Base-by-base conservation (phyloP, 2,888 invertebrate species). In the Cephalotes varians region DNA sequence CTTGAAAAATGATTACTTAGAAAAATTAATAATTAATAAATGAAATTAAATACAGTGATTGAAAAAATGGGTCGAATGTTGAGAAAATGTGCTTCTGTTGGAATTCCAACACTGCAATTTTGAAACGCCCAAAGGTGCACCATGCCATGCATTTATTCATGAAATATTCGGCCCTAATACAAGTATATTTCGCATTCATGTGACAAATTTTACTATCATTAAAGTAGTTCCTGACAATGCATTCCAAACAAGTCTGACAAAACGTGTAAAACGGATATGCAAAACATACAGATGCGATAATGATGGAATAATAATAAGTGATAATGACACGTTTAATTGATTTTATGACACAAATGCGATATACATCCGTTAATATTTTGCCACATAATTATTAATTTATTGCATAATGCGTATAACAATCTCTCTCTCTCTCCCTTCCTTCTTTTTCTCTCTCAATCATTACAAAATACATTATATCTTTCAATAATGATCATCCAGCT, bases 131-230 rank as follows among this genome's bases (percentile, higher is more conserved):
- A 47, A 76, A 37, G 49, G 37, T 51, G 37, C 51, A 49, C 64
- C 12, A 65, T 34, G 34, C 34, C 12, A 74, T 76, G 67, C 76
- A 76, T 76, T 51, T 76, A 76, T 76, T 65, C 76, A 76, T 76
- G 76, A 76, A 65, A 76, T 76, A 76, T 40, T 76, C 76, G 51
- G 28, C n/a, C 28, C 64, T 76, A 49, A 65, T 65, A 76, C 37
- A 67, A 37, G 49, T 65, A 44, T 18, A 65, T 12, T 51, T 49
- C 37, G 65, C 28, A 67, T 76, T 76, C 49, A 49, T 76, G 37
- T 76, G 67, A 65, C 67, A 65, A 74, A 76, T 76, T 76, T 65
- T 49, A 51, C 67, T 76, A 37, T 76, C 67, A 67, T 76, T 76
- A 76, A 76, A 65, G n/a, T 37, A 40, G 37, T 49, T 65, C 34